Evolutionary conservation across 2,888 invertebrate species (phyloP).

Genomic region (Diarsia brunnea): DNA sequence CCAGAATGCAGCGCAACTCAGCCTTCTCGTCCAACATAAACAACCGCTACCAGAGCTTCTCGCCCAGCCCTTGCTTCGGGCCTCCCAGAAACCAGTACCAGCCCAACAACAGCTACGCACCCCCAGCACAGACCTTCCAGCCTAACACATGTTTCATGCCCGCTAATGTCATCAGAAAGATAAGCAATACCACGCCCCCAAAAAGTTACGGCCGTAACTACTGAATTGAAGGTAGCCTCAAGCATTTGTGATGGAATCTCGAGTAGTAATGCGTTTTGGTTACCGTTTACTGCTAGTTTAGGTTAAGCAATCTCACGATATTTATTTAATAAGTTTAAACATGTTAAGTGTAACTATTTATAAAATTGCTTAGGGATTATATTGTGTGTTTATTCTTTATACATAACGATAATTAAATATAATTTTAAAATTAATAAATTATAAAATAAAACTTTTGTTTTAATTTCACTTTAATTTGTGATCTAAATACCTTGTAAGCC

Average conservation of each 20-base stretch:
- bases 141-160: conserved; percentile 79
- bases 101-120: conserved; percentile 31
- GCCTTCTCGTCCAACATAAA: conserved; percentile 50
- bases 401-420: background rate
- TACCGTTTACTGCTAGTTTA: conserved; percentile 58
- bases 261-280: conserved; percentile 53
- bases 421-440: background rate
- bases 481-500: background rate
- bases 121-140: conserved; percentile 65
- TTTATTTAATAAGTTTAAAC: conserved; percentile 34
- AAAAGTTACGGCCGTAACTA: conserved; percentile 54
- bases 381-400: background rate
- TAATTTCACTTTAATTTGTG: background rate
- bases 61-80: conserved; percentile 56
- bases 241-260: conserved; percentile 70
- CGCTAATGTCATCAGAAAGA: conserved; percentile 73
- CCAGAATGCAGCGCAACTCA: conserved; percentile 63
- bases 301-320: conserved; percentile 53
- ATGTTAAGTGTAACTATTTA: conserved; percentile 21
- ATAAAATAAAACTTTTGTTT: background rate
- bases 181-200: conserved; percentile 67
- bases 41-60: conserved; percentile 55
- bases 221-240: conserved; percentile 12
- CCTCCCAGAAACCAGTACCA: conserved; percentile 50
- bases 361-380: conserved; percentile 2